Conservation (phyloP, 2,797 vertebrate species). For the Pangasius mekongensis region DNA sequence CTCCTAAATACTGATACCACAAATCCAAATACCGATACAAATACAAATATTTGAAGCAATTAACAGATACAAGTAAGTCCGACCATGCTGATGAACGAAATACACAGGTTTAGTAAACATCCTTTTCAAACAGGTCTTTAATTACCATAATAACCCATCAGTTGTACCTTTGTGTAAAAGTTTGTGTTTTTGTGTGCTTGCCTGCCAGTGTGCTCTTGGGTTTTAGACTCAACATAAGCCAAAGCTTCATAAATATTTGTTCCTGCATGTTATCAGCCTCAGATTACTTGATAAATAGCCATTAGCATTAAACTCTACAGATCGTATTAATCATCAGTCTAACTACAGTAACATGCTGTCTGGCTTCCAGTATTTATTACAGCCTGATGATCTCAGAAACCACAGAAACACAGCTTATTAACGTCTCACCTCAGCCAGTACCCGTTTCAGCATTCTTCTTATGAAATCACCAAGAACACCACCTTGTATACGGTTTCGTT, state of each 20-base stretch:
- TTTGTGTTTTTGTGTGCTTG: not conserved
- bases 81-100: not conserved
- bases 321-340: not conserved
- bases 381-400: not conserved
- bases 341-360: not conserved
- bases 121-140: not conserved
- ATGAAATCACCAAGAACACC: not conserved
- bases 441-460: not conserved
- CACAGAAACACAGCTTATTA: not conserved
- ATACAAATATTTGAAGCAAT: not conserved
- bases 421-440: not conserved
- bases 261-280: not conserved
- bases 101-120: not conserved
- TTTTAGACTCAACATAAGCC: not conserved
- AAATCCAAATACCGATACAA: not conserved
- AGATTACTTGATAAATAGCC: slow-evolving; percentile 5
- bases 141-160: not conserved
- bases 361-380: slow-evolving; percentile 6
- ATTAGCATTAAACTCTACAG: not conserved
- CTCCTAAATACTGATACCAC: not conserved
- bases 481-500: not conserved
- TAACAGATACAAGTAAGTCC: not conserved
- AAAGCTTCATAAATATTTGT: not conserved
- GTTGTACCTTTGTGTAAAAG: not conserved
- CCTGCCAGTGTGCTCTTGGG: not conserved